Percentiles rank a stretch among this genome's conserved stretches.
These are phyloP conservation scores for Drosophila sproati DNA, from an alignment of 1,140 invertebrate genomes.

Conservation along the genomic window DNA sequence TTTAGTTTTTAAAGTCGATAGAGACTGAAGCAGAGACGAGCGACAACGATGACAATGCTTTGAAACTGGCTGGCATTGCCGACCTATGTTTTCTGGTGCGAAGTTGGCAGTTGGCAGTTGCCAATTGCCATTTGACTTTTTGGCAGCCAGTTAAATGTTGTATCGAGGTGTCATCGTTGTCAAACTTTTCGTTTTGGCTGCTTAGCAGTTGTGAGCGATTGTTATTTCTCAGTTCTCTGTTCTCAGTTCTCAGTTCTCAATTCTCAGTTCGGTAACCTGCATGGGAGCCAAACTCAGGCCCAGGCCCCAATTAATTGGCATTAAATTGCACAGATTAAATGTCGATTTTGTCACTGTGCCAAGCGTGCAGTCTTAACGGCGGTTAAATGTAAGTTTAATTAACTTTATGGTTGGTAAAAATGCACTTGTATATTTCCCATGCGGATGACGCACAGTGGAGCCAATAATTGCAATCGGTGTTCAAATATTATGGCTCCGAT, in stretches of 20 bases:
- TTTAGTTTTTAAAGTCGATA: slow-evolving; percentile 30
- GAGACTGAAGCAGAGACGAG: slow-evolving; percentile 11
- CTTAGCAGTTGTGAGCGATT: neutral
- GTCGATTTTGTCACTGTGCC: neutral
- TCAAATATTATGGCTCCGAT: neutral
- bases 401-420: slow-evolving; percentile 47
- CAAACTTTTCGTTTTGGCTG: slow-evolving; percentile 13
- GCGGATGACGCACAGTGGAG: slow-evolving; percentile 5
- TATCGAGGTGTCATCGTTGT: slow-evolving; percentile 19
- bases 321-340: slow-evolving; percentile 20
- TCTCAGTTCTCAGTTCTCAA: neutral
- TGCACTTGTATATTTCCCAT: slow-evolving; percentile 11
- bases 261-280: neutral
- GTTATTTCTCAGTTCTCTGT: neutral
- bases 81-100: neutral
- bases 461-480: neutral
- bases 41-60: slow-evolving; percentile 3
- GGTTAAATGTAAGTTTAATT: slow-evolving; percentile 48
- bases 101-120: slow-evolving; percentile 1
- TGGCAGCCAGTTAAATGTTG: slow-evolving; percentile 11
- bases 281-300: neutral
- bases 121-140: neutral
- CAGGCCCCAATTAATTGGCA: slow-evolving; percentile 32
- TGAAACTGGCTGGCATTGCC: neutral
- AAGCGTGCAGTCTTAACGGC: slow-evolving; percentile 21